Evolutionary conservation across 2,888 invertebrate species (phyloP), one percentile per base, ranked within the genome.

Genomic region (Caenorhabditis angaria): DNA sequence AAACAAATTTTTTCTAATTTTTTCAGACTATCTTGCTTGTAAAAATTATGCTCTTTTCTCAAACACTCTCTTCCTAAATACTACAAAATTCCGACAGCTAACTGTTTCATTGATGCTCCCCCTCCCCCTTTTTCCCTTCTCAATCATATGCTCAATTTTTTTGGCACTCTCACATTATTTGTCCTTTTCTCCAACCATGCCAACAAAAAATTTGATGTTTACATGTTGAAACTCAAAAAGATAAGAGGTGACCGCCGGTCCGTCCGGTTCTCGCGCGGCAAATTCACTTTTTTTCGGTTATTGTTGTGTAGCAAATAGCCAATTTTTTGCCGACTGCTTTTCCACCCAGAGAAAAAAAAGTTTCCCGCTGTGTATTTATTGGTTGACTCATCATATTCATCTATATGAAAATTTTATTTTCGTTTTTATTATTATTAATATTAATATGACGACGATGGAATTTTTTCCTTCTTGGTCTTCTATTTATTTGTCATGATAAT

Each of bases 401-500:
- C 53, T 41, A n/a, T 18, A 47, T 27, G 4, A 12, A 59, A 14
- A 48, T 20, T 50, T 22, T 20, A 12, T 27, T 50, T 60, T 28
- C 32, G 22, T 25, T 25, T 25, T 27, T 28, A 24, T 57, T 63
- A 47, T 56, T 50, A 14, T 35, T 64, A 55, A 12, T 41, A 29
- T 51, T 51, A 51, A 61, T 65, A 64, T 35, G 6, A n/a, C n/a
- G n/a, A n/a, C n/a, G n/a, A n/a, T n/a, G n/a, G n/a, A n/a, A n/a
- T n/a, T n/a, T n/a, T n/a, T n/a, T n/a, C n/a, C n/a, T n/a, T n/a
- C n/a, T n/a, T n/a, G n/a, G 35, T 50, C 24, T 50, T 50, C 72
- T 64, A 61, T 67, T 67, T 72, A 67, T 72, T 72, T 72, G 72
- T 72, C 72, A 65, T 72, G 72, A 72, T 72, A 72, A 72, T 72